Conservation (phyloP, 2,888 invertebrate species). For the Amphipoea oculea region DNA sequence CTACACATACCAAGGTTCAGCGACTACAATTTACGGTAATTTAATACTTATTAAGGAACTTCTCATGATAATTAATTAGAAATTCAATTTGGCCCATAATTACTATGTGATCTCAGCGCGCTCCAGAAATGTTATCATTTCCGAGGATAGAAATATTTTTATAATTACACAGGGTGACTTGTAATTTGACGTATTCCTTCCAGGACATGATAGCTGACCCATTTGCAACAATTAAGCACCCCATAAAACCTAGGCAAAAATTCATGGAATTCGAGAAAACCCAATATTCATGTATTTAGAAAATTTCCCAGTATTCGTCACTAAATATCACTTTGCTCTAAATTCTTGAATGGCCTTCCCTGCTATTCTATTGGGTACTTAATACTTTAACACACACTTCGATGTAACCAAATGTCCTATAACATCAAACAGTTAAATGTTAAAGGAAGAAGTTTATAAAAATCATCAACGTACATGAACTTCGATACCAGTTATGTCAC, state of each 20-base stretch:
- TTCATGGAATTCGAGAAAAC: neutral
- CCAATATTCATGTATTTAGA: neutral
- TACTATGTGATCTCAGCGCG: constrained; percentile 9
- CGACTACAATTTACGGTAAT: constrained; percentile 91
- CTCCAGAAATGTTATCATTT: neutral
- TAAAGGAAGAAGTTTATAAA: neutral
- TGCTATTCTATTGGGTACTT: neutral
- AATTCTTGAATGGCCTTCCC: neutral
- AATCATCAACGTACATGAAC: neutral
- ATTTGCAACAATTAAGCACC: neutral
- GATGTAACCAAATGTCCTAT: neutral
- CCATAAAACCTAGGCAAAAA: neutral
- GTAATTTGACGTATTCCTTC: neutral
- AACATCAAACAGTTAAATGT: neutral
- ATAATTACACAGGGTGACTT: neutral
- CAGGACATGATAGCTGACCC: neutral
- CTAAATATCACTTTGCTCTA: neutral
- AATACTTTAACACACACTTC: neutral
- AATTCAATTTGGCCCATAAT: constrained; percentile 18
- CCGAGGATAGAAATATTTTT: neutral
- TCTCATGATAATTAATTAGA: constrained; percentile 21
- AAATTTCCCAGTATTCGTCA: neutral
- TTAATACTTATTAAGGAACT: constrained; percentile 15
- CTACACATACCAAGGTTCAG: constrained; percentile 92
- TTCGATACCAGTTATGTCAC: neutral